Evolutionary conservation across 2,888 invertebrate genomes (phyloP).

Genomic region (Cryptophagus acutangulus): DNA sequence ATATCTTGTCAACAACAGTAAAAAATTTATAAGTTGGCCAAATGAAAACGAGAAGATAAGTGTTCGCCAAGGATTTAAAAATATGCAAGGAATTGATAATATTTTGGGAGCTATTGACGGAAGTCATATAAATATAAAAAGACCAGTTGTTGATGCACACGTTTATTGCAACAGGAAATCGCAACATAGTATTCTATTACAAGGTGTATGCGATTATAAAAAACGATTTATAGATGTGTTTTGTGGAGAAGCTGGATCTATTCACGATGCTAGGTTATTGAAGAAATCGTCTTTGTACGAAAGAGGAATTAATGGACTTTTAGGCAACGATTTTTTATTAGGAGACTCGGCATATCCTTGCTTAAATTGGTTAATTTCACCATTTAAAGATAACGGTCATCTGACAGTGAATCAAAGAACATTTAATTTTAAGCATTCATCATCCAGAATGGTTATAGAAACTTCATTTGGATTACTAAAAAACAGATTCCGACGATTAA

Average conservation of each 20-base stretch:
- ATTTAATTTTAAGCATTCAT: slow-evolving; percentile 30
- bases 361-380: slow-evolving; percentile 25
- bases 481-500: slow-evolving; percentile 29
- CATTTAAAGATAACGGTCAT: slow-evolving; percentile 30
- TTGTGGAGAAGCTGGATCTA: slow-evolving; percentile 13
- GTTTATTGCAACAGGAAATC: slow-evolving; percentile 22
- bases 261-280: slow-evolving; percentile 12
- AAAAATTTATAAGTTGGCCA: neutral
- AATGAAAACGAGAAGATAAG: neutral
- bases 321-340: slow-evolving; percentile 13
- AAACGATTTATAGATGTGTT: slow-evolving; percentile 21
- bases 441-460: slow-evolving; percentile 29
- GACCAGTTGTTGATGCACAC: slow-evolving; percentile 20
- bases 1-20: neutral
- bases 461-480: slow-evolving; percentile 35
- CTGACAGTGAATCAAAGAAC: slow-evolving; percentile 27
- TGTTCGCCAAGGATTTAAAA: neutral
- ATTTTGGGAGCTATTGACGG: slow-evolving; percentile 27
- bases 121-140: slow-evolving; percentile 25
- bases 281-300: slow-evolving; percentile 13
- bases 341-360: slow-evolving; percentile 31
- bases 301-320: slow-evolving; percentile 9
- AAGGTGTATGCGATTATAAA: slow-evolving; percentile 29
- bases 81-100: neutral
- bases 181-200: slow-evolving; percentile 24